These are phyloP conservation scores for Sinohyriopsis cumingii DNA, from an alignment of 2,888 invertebrate species.

Conservation along the genomic window DNA sequence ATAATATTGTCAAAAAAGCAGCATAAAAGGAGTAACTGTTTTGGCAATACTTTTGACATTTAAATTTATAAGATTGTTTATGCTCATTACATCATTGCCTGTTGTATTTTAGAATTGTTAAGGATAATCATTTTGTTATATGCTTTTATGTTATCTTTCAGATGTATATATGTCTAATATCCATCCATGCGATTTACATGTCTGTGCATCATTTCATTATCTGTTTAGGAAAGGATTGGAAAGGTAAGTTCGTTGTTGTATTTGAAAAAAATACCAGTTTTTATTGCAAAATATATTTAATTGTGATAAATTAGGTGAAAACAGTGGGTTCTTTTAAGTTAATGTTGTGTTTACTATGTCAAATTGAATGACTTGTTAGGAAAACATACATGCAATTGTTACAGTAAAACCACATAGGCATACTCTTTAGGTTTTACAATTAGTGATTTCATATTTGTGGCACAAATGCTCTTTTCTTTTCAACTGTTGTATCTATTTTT, in stretches of 20 bases:
- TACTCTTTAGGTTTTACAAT: too few relatives aligned
- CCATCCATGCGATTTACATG: conserved; percentile 92
- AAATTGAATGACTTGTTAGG: too few relatives aligned
- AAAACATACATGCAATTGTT: too few relatives aligned
- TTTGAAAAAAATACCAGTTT: background rate
- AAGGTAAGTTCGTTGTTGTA: conserved; percentile 71
- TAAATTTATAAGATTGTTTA: background rate
- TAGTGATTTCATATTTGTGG: too few relatives aligned
- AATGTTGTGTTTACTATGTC: too few relatives aligned
- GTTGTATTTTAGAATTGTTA: background rate
- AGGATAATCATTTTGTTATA: background rate
- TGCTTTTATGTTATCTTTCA: conserved; percentile 72
- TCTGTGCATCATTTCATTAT: conserved; percentile 94
- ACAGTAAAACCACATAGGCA: too few relatives aligned
- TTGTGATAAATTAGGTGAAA: background rate
- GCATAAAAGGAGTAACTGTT: background rate
- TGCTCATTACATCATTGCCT: background rate
- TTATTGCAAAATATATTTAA: background rate
- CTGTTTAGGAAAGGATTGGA: conserved; percentile 95
- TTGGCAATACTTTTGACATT: background rate
- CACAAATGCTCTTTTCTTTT: too few relatives aligned
- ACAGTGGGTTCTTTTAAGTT: too few relatives aligned
- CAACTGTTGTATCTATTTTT: too few relatives aligned
- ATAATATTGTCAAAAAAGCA: background rate
- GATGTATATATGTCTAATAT: conserved; percentile 98